Conservation (phyloP, 2,888 invertebrate genomes). For the Enchytraeus crypticus region DNA sequence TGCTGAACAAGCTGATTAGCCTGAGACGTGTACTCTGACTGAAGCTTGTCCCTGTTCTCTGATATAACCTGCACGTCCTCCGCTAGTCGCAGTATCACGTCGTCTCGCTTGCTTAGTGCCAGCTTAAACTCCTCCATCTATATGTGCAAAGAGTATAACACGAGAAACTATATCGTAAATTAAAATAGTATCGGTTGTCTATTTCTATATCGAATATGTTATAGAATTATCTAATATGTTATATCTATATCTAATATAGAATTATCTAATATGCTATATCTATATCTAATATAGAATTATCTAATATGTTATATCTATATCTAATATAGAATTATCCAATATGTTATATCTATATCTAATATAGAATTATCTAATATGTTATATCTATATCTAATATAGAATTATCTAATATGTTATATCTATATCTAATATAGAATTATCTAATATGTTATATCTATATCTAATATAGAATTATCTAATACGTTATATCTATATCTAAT, state of each 20-base stretch:
- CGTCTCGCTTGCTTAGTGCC: conserved; percentile 19
- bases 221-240: no score
- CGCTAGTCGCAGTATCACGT: conserved; percentile 18
- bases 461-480: no score
- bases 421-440: no score
- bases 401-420: no score
- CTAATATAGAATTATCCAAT: no score
- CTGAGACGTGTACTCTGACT: conserved; percentile 28
- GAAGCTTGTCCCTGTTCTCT: conserved; percentile 27
- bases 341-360: no score
- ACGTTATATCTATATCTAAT: no score
- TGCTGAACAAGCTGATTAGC: conserved; percentile 32
- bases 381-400: no score
- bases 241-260: background rate
- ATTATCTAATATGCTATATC: background rate
- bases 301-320: background rate
- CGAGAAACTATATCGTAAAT: background rate
- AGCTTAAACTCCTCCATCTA: conserved; percentile 19
- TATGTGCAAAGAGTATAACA: background rate
- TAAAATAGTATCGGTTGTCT: no score
- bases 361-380: no score
- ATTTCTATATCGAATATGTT: no score
- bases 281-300: background rate
- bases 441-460: no score
- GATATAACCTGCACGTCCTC: conserved; percentile 15